phyloP scores from a whole-genome alignment of 2,888 invertebrate species.

The Cosmia pyralina region DNA sequence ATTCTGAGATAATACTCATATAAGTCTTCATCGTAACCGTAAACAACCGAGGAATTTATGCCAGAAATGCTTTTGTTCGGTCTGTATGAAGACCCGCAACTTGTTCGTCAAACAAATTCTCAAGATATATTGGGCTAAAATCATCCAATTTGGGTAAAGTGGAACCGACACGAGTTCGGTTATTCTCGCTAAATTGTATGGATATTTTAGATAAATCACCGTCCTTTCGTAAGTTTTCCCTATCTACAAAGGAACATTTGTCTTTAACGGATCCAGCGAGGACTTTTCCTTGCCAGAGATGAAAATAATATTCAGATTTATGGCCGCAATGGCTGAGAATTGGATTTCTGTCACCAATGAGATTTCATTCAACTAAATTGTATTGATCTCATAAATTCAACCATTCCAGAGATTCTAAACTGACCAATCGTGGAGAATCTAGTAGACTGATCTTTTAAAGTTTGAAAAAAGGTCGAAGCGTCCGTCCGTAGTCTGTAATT shows the following conservation, averaged over 20 bases:
- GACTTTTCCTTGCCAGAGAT: conserved; percentile 77
- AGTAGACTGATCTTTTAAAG: conserved; percentile 39
- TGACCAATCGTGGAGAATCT: conserved; percentile 11
- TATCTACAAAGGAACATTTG: conserved; percentile 87
- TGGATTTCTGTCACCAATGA: conserved; percentile 46
- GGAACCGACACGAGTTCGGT: conserved; percentile 86
- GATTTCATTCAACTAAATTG: conserved; percentile 44
- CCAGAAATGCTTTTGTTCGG: conserved; percentile 84
- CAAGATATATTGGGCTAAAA: conserved; percentile 86
- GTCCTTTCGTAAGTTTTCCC: conserved; percentile 83
- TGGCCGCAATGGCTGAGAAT: conserved; percentile 56
- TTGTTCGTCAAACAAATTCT: conserved; percentile 87
- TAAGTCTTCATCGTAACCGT: conserved; percentile 83
- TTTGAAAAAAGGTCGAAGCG: conserved; percentile 65
- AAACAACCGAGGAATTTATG: conserved; percentile 84
- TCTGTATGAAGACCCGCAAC: conserved; percentile 77
- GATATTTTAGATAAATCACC: conserved; percentile 89
- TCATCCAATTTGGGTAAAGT: conserved; percentile 89
- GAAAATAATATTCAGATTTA: conserved; percentile 74
- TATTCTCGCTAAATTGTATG: conserved; percentile 86
- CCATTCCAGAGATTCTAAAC: conserved; percentile 10
- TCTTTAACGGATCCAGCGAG: conserved; percentile 81
- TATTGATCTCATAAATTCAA: conserved; percentile 41
- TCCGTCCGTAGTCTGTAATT: conserved; percentile 68
- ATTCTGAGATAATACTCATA: conserved; percentile 78